Base-by-base conservation (phyloP, 1,140 invertebrate species). In the Cataglyphis hispanica region DNA sequence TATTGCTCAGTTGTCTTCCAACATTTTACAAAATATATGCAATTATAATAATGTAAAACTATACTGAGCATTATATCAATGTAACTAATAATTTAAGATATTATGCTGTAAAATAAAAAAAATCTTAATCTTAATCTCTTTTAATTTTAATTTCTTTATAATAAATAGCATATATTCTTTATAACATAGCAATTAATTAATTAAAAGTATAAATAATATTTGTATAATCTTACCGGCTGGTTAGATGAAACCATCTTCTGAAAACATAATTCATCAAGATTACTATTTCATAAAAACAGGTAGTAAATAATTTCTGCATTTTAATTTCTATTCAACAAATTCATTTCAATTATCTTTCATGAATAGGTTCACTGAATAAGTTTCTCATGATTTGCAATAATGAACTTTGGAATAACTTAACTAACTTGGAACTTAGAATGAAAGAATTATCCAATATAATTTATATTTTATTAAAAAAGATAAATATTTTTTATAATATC, bases 221-320 rank as follows among this genome's bases (percentile, higher is more conserved):
- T 72, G 37, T 72, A 83, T 89, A 50, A 83, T 89, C 93, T 93
- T 91, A 93, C 93, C 92, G 93, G 93, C 76, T 92, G 89, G 58
- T 92, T 93, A 19, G 93, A 91, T 74, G 92, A 92, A 75, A 93
- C 93, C 93, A 93, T 93, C 90, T 92, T 92, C 93, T 93, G 91
- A 63, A 92, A 81, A 13, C n/a, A 81, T 78, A 56, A 6, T 7
- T 22, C n/a, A 53, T 58, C 4, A 66, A 2, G 25, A 37, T 72
- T 43, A 50, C 7, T 66, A 58, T 66, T 40, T 8, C 34, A 8
- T 56, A 63, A 46, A 46, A 8, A 56, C 7, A 63, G 31, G 7
- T 46, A 5, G 43, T n/a, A 37, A 11, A 80, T 40, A 72, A 76
- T 69, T 76, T 70, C 46, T 60, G 76, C 7, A 34, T 53, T 31